Conservation (phyloP, 2,113 vertebrate genomes). For the Coregonus clupeaformis region DNA sequence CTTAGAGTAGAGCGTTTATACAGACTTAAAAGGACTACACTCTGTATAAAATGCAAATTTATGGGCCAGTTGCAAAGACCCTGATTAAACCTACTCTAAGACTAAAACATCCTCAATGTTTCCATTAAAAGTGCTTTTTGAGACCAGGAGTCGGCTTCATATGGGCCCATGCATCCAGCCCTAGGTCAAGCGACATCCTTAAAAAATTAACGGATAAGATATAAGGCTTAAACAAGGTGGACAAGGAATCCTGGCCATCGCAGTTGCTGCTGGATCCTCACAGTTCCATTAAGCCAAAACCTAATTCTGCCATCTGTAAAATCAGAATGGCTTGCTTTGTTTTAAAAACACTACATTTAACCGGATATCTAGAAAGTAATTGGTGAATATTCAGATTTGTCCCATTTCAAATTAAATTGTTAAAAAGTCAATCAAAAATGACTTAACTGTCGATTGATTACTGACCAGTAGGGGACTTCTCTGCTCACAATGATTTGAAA, state of each 20-base stretch:
- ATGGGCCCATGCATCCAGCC: neutral
- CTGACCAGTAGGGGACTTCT: neutral
- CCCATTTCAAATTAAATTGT: too few relatives aligned
- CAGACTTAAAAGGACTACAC: conserved; percentile 14
- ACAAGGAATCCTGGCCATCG: too few relatives aligned
- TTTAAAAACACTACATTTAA: neutral
- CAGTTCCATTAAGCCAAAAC: too few relatives aligned
- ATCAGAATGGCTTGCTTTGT: neutral
- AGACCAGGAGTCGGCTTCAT: neutral
- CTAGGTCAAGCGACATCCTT: neutral
- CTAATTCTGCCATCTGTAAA: too few relatives aligned
- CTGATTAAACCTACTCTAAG: conserved; percentile 21
- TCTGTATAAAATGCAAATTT: conserved; percentile 21
- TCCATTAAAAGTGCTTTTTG: neutral
- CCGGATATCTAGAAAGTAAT: neutral
- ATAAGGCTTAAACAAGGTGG: too few relatives aligned
- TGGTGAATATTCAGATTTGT: neutral
- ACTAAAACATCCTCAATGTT: conserved; percentile 16
- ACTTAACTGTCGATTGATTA: too few relatives aligned
- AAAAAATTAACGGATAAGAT: neutral
- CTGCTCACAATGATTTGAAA: neutral
- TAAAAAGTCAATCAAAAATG: too few relatives aligned
- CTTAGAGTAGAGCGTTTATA: conserved; percentile 17
- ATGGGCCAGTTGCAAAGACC: neutral
- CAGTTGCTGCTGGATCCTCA: too few relatives aligned